Evolutionary conservation across 2,113 vertebrate species (phyloP), one percentile per base, ranked within the genome.

Genomic region (Syngnathus floridae): DNA sequence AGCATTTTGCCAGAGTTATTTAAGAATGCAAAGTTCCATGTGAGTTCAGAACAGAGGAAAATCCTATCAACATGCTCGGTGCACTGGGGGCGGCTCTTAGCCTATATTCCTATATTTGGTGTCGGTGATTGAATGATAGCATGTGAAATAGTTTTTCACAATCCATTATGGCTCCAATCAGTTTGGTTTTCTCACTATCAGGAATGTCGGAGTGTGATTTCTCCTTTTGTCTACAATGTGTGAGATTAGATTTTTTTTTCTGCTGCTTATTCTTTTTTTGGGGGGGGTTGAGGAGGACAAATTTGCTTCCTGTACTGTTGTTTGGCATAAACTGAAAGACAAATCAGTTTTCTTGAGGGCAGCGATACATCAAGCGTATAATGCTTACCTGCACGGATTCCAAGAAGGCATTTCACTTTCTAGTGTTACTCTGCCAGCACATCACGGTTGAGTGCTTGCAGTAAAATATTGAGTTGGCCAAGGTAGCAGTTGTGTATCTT

Each of bases 11-110:
- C 77, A 72, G 86, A 89, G 88, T 88, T 90, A 89, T 90, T 88
- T 89, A 91, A 91, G 88, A 91, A 91, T 90, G 87, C 87, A 90
- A 89, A 91, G 88, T 90, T 90, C 83, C 87, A 84, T 87, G 67
- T 81, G 84, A 87, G 84, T 88, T 85, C 78, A 87, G 76, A 86
- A 84, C 84, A 85, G 83, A 89, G 77, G 82, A 84, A 87, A 88
- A 90, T 90, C 89, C 86, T 82, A 83, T 78, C 82, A 85, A 84
- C 88, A 88, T 67, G 85, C 86, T 86, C 62, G 59, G 81, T 85
- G 85, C 82, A 87, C 83, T 87, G 73, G 79, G 82, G 87, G 86
- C 86, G 78, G 85, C 83, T 84, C 83, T 84, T 81, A 82, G 77
- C 86, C 85, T 82, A 80, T 82, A 81, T 84, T 85, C 81, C 81